These are phyloP conservation scores for Coenonympha arcania DNA, from an alignment of 2,888 invertebrate species.

Conservation along the genomic window DNA sequence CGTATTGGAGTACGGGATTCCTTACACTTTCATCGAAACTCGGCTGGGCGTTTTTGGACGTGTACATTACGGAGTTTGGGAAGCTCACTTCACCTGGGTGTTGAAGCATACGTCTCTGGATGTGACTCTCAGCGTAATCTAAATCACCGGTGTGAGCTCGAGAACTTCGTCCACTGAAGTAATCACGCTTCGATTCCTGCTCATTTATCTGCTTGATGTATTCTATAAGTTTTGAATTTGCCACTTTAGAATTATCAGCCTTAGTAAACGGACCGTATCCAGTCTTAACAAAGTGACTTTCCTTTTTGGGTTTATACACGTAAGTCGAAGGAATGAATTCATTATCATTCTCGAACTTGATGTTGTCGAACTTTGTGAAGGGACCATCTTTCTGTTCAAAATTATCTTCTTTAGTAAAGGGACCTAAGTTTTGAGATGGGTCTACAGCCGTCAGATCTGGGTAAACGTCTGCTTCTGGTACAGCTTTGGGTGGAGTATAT, in stretches of 20 bases:
- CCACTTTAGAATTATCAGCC: conserved; percentile 75
- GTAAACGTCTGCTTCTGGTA: conserved; percentile 73
- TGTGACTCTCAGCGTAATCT: conserved; percentile 71
- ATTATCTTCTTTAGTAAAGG: conserved; percentile 77
- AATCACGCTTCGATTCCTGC: conserved; percentile 76
- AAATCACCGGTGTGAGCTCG: conserved; percentile 64
- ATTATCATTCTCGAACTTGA: conserved; percentile 55
- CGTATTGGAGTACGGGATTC: conserved; percentile 84
- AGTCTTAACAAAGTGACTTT: conserved; percentile 58
- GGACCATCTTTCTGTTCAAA: conserved; percentile 73
- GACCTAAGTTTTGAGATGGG: conserved; percentile 66
- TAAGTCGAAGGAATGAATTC: conserved; percentile 53
- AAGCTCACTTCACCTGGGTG: conserved; percentile 77
- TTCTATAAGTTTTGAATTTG: conserved; percentile 76
- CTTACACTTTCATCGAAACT: conserved; percentile 81
- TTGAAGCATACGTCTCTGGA: conserved; percentile 82
- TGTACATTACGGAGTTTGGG: conserved; percentile 78
- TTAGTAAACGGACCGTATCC: conserved; percentile 77
- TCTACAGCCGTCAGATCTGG: conserved; percentile 48
- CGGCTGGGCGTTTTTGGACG: conserved; percentile 75
- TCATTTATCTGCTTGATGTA: conserved; percentile 80
- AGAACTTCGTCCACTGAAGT: conserved; percentile 71
- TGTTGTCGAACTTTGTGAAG: conserved; percentile 76
- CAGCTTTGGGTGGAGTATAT: conserved; percentile 77
- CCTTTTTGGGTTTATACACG: conserved; percentile 61